Evolutionary conservation across 2,888 invertebrate species (phyloP).

Genomic region (Acanthosepion pharaonis): DNA sequence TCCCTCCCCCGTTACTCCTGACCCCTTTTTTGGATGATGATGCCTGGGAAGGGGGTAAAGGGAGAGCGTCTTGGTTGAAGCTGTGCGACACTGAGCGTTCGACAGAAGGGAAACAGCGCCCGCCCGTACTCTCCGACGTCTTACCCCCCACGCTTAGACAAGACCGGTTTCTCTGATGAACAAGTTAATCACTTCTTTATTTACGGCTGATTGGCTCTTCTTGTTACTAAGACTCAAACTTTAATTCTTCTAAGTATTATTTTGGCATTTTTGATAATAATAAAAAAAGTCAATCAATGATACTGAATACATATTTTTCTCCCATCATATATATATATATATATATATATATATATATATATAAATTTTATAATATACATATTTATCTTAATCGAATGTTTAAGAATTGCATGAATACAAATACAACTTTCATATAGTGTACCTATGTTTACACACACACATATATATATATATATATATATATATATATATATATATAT

Average conservation of each 20-base stretch:
- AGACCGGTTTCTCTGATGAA: background rate
- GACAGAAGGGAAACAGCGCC: background rate
- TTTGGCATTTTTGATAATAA: background rate
- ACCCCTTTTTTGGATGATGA: background rate
- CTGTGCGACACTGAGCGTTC: background rate
- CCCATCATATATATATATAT: background rate
- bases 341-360: background rate
- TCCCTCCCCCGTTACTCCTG: background rate
- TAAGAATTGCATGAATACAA: too few species aligned
- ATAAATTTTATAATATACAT: too few species aligned
- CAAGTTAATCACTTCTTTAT: background rate
- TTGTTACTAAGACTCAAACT: background rate
- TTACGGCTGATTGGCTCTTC: background rate
- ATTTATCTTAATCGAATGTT: too few species aligned
- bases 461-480: background rate
- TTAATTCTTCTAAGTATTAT: slow-evolving; percentile 14
- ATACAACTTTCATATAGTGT: too few species aligned
- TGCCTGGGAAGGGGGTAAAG: background rate
- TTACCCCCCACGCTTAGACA: background rate
- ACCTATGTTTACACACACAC: too few species aligned
- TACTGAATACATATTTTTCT: background rate
- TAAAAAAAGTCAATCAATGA: slow-evolving; percentile 33
- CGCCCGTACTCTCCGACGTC: background rate
- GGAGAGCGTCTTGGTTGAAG: too few species aligned
- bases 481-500: background rate